Percentiles rank a stretch among this genome's conserved stretches.
phyloP scores from a whole-genome alignment of 1,140 invertebrate genomes.

The Zaprionus tsacasi region DNA sequence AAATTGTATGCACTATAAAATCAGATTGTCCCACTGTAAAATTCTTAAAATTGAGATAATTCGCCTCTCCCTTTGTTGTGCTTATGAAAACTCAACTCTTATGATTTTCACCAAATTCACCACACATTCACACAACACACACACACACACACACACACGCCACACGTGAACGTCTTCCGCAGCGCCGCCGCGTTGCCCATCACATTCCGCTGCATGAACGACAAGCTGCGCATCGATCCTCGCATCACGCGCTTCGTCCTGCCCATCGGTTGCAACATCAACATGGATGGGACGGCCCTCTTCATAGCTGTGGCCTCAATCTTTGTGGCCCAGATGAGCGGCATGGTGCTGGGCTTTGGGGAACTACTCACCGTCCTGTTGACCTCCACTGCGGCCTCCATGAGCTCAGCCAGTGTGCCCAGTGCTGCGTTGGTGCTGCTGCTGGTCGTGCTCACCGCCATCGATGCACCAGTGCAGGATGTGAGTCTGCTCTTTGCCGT shows the following conservation, averaged over 20 bases:
- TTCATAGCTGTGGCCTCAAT: constrained; percentile 95
- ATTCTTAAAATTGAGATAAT: constrained; percentile 1
- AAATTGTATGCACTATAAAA: neutral
- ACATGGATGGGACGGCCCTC: constrained; percentile 97
- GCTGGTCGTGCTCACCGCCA: constrained; percentile 93
- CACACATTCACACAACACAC: constrained; percentile 46
- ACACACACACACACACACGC: constrained; percentile 33
- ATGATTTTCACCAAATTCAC: constrained; percentile 51
- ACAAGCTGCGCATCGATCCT: constrained; percentile 94
- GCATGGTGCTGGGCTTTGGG: constrained; percentile 90
- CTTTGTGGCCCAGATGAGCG: constrained; percentile 97
- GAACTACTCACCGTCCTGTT: constrained; percentile 93
- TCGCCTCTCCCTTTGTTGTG: constrained; percentile 55
- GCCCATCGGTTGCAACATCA: constrained; percentile 96
- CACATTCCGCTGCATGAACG: constrained; percentile 97
- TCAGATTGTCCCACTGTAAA: neutral
- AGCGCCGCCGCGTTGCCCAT: constrained; percentile 97
- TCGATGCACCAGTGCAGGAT: constrained; percentile 92
- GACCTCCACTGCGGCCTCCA: constrained; percentile 95
- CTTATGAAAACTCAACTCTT: constrained; percentile 41
- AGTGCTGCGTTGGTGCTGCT: constrained; percentile 95
- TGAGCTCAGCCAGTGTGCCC: constrained; percentile 96
- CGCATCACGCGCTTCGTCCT: constrained; percentile 96
- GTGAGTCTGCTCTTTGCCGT: constrained; percentile 94
- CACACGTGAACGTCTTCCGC: constrained; percentile 44